Base-by-base conservation (phyloP, 2,797 vertebrate genomes). In the Sebastolobus altivelis region DNA sequence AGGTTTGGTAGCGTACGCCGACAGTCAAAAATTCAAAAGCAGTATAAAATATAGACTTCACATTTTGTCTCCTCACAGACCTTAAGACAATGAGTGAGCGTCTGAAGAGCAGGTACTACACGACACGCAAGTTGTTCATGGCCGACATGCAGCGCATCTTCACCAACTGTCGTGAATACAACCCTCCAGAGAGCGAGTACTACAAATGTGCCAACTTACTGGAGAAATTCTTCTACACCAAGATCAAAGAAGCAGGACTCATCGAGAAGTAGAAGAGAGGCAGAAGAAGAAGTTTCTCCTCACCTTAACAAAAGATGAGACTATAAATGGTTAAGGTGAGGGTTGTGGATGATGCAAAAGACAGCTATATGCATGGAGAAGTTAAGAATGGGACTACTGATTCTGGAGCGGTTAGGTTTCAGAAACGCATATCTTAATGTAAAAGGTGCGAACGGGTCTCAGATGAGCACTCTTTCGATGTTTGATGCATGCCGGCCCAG, bases 221-320 rank as follows among this genome's bases (percentile, higher is more conserved):
- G 94, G 99, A 99, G 95, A 99, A 99, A 83, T 99, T 99, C 95
- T 99, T 99, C 96, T 99, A 99, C 95, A 98, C 96, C 89, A 99
- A 99, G 96, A 99, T 99, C 94, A 99, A 99, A 94, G 99, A 99
- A 95, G 97, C 97, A 2, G 98, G 98, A 76, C 96, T 99, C 91
- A 98, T 99, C 69, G 97, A 99, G 88, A 99, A 99, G 93, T 98
- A 95, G 81, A 79, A 0, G 46, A 65, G 29, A 25, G 74, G 60
- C 20, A 49, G 46, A 55, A 29, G 38, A 25, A n/a, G 33, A 52
- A 0, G 61, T 31, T 68, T 56, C 68, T 68, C 55, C 52, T 60
- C 60, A 27, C 69, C 56, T 55, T 31, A 38, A 60, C 14, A 9
- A 65, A 83, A 37, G 55, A 79, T 65, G 65, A 55, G 54, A 59